Conservation (phyloP, 2,797 vertebrate genomes). For the Anguilla marmorata region DNA sequence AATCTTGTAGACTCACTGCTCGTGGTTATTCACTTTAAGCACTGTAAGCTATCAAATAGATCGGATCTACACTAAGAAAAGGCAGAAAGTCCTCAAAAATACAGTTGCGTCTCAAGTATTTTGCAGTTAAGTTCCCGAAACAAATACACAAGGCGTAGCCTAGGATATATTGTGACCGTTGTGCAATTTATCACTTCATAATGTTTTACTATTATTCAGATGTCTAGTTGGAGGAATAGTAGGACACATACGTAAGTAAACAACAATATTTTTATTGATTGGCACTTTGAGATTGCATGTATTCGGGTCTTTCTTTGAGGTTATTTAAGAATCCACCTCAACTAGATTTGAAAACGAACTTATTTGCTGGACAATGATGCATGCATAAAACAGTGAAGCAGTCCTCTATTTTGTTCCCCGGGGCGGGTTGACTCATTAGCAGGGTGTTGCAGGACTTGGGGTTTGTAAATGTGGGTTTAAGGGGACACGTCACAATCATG, state of each 20-base stretch:
- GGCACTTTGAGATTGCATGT: neutral
- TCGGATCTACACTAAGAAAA: neutral
- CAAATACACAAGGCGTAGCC: no score
- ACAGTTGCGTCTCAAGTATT: neutral
- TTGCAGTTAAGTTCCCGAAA: neutral
- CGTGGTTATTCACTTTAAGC: constrained; percentile 9
- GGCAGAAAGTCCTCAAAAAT: neutral
- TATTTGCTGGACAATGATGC: neutral
- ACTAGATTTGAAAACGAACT: neutral
- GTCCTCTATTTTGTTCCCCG: neutral
- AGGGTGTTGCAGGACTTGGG: neutral
- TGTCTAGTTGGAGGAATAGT: neutral
- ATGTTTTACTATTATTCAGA: neutral
- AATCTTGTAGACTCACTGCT: constrained; percentile 36
- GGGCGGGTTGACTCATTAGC: neutral
- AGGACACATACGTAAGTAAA: neutral
- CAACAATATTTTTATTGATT: neutral
- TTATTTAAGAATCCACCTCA: neutral
- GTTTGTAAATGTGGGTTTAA: constrained; percentile 9
- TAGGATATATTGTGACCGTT: no score
- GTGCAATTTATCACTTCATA: neutral
- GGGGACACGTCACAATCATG: constrained; percentile 14
- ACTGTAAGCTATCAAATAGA: neutral
- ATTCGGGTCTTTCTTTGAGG: neutral
- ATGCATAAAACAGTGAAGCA: neutral